Evolutionary conservation across 2,797 vertebrate genomes (phyloP).

Genomic region (Eurystomus glaucurus): DNA sequence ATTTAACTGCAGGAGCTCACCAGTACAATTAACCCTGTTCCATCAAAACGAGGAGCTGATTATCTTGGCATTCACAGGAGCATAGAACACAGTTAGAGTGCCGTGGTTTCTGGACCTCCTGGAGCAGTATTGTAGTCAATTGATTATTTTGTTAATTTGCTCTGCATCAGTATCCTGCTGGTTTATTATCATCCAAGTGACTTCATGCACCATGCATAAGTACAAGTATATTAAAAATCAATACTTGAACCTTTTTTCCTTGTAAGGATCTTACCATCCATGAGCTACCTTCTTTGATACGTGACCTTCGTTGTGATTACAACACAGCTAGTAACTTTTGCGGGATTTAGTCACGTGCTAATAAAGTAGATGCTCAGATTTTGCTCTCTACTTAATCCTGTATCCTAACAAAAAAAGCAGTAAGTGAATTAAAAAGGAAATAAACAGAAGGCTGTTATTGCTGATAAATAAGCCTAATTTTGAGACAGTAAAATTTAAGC

Average conservation of each 20-base stretch:
- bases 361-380: background rate
- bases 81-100: slow-evolving; percentile 13
- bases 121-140: slow-evolving; percentile 36
- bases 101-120: slow-evolving; percentile 25
- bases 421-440: slow-evolving; percentile 5
- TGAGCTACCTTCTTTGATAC: slow-evolving; percentile 23
- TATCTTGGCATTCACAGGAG: slow-evolving; percentile 54
- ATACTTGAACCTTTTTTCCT: slow-evolving; percentile 61
- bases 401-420: background rate
- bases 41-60: slow-evolving; percentile 50
- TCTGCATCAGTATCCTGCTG: slow-evolving; percentile 67
- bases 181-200: slow-evolving; percentile 65
- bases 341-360: background rate
- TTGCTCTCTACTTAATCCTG: background rate
- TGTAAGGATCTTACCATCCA: slow-evolving; percentile 24
- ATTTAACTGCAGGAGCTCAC: slow-evolving; percentile 52
- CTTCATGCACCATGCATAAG: slow-evolving; percentile 50
- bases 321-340: background rate
- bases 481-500: background rate
- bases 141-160: slow-evolving; percentile 79
- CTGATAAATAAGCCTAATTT: slow-evolving; percentile 13
- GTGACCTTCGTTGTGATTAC: slow-evolving; percentile 22
- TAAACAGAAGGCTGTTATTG: background rate
- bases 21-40: slow-evolving; percentile 59
- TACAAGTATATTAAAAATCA: slow-evolving; percentile 74